phyloP scores from a whole-genome alignment of 2,888 invertebrate species.

The Sacculina carcini region DNA sequence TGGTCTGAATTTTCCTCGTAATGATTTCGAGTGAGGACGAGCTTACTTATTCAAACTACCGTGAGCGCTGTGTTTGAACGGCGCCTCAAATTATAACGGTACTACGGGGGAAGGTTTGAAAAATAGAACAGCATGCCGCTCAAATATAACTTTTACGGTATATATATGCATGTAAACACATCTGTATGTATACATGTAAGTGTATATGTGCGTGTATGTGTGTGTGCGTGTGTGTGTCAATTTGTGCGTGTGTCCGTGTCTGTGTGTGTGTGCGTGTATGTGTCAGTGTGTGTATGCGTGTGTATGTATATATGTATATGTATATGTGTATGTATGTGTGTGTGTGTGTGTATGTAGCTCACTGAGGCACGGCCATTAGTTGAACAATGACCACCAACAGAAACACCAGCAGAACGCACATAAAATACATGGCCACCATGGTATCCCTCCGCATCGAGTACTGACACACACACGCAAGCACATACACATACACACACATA shows the following conservation, averaged over 20 bases:
- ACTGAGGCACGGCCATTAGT: constrained; percentile 35
- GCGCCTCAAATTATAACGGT: too few species aligned
- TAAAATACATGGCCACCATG: constrained; percentile 61
- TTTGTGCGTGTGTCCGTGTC: neutral
- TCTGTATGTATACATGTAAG: too few species aligned
- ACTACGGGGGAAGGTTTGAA: too few species aligned
- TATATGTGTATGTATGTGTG: neutral
- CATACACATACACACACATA: neutral
- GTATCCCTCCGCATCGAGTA: constrained; percentile 53
- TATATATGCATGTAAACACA: too few species aligned
- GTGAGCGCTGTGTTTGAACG: too few species aligned
- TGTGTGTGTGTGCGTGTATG: neutral
- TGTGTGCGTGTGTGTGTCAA: neutral
- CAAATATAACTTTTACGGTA: too few species aligned
- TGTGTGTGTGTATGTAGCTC: constrained; percentile 17
- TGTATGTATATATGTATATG: neutral
- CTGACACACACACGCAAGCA: too few species aligned
- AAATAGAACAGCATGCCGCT: too few species aligned
- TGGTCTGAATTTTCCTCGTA: too few species aligned
- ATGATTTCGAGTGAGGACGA: too few species aligned
- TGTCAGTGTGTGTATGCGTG: neutral
- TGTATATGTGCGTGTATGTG: too few species aligned
- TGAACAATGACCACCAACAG: constrained; percentile 39
- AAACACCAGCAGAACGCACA: constrained; percentile 47
- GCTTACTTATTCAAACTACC: too few species aligned